Base-by-base conservation (phyloP, 1,140 invertebrate genomes). In the Danaus plexippus region DNA sequence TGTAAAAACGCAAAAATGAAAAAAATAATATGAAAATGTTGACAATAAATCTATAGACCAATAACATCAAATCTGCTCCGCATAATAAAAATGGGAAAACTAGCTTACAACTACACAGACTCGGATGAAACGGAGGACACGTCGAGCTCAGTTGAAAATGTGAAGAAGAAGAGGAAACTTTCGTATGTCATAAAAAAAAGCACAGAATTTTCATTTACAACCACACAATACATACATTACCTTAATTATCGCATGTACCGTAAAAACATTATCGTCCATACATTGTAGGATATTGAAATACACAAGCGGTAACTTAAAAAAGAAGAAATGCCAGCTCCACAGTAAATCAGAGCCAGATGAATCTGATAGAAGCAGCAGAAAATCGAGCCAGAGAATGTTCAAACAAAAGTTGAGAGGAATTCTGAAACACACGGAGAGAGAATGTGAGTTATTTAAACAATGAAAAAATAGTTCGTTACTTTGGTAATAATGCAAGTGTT, bases 251-350 rank as follows among this genome's bases (percentile, higher is more conserved):
- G 15, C 7, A 13, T 32, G 7, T 32, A 32, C 1, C 7, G 22
- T 32, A 32, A 32, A 32, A 32, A 8, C 7, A 32, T 32, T 32
- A 4, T 32, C 22, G 2, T 32, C 7, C 15, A 15, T 1, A 4
- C 22, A 32, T 32, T 51, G 2, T 44, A 77, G 75, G 6, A 75
- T 77, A 11, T 56, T 77, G 4, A 77, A 77, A 49, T 73, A 63
- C 13, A 64, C 63, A 0, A 67, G 49, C 22, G 69, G 73, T 0
- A 75, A 61, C 44, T 55, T 69, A 11, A 71, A 68, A 43, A 77
- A 77, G 54, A 75, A 75, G 66, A 77, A 77, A 66, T 75, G 75
- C 50, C 73, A 73, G 45, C 18, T 69, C 2, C 71, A 70, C 52
- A 65, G 60, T 41, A 68, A 67, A 47, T 71, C 71, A 0, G 66